Percentiles rank a stretch among this genome's conserved stretches.
These are phyloP conservation scores for Urocolius indicus DNA, from an alignment of 2,113 vertebrate genomes.

Conservation along the genomic window DNA sequence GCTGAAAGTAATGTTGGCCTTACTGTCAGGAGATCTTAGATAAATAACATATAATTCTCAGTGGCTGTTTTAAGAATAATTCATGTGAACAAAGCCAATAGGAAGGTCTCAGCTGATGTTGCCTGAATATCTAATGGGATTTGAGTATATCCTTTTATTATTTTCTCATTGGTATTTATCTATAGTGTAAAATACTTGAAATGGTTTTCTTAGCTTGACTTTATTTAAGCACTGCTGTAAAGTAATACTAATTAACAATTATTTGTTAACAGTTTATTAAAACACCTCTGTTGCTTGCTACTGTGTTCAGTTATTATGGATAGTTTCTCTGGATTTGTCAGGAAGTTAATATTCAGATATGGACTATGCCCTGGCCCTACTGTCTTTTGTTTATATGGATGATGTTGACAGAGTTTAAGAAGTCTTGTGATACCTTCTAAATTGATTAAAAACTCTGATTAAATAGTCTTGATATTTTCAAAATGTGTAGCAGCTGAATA, in stretches of 20 bases:
- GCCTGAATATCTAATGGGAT: neutral
- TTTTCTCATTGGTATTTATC: neutral
- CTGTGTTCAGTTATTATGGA: neutral
- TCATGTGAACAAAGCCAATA: neutral
- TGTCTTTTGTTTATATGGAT: neutral
- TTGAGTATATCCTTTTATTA: neutral
- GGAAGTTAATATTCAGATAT: neutral
- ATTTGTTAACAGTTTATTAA: neutral
- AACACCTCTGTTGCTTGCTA: neutral
- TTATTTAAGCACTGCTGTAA: neutral
- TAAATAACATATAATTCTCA: neutral
- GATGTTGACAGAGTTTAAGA: neutral
- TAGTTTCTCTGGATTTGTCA: neutral
- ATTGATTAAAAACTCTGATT: neutral
- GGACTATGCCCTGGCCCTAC: fast-evolving
- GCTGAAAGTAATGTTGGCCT: neutral
- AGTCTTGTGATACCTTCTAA: neutral
- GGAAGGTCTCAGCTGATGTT: neutral
- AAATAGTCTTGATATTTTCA: neutral
- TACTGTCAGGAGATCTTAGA: neutral
- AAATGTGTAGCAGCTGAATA: fast-evolving
- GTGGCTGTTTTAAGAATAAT: neutral
- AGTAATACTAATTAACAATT: neutral
- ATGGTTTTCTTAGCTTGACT: neutral
- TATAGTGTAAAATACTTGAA: neutral